These are phyloP conservation scores for Ladona fulva DNA, from an alignment of 1,140 invertebrate genomes.

Conservation along the genomic window DNA sequence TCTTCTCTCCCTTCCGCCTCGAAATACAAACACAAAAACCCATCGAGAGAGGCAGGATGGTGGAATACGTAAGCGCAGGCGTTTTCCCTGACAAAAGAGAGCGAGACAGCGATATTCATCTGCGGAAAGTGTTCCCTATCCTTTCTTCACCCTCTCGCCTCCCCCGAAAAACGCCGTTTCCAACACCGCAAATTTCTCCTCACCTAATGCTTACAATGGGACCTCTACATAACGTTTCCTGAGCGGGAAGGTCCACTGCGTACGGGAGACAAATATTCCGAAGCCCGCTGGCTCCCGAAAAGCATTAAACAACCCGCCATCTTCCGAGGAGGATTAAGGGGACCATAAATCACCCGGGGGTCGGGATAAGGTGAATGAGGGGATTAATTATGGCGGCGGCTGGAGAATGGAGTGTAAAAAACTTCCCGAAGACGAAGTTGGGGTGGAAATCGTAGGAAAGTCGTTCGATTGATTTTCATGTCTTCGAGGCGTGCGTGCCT, in stretches of 20 bases:
- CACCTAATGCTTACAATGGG: neutral
- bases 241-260: neutral
- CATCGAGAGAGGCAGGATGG: neutral
- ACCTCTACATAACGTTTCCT: neutral
- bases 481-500: too few relatives aligned
- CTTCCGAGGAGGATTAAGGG: neutral
- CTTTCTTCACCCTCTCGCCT: neutral
- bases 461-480: too few relatives aligned
- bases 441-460: too few relatives aligned
- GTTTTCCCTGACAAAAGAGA: neutral
- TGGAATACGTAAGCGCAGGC: neutral
- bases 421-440: too few relatives aligned
- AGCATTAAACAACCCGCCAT: neutral
- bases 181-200: too few relatives aligned
- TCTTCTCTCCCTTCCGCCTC: neutral
- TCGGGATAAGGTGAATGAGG: neutral
- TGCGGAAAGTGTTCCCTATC: neutral
- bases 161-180: neutral
- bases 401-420: too few relatives aligned
- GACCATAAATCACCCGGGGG: neutral
- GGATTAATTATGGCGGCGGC: neutral
- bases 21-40: neutral
- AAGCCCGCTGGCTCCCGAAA: neutral
- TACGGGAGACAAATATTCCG: neutral
- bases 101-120: constrained; percentile 3